A percentile compares a stretch with the other conserved stretches of the same genome.
Evolutionary conservation across 2,113 vertebrate genomes (phyloP).

Genomic region (Grus americana): DNA sequence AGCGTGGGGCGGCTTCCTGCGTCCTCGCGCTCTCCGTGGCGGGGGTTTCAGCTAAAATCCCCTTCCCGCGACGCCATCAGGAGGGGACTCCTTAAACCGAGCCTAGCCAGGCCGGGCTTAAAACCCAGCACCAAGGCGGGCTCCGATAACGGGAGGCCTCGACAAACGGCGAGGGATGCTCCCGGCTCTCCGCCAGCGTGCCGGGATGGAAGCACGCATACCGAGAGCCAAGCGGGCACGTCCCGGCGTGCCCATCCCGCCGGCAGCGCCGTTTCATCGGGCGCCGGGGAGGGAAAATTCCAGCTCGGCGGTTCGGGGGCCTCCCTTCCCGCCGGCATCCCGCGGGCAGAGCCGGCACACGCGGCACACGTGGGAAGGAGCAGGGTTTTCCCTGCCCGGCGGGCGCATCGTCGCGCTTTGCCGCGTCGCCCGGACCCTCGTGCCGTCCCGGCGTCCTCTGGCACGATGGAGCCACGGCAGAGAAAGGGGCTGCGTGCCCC

Average conservation of each 20-base stretch:
- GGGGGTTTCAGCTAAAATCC: background rate
- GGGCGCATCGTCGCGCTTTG: background rate
- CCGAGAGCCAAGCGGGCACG: background rate
- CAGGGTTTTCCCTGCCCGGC: background rate
- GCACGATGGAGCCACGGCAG: background rate
- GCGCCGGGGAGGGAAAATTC: background rate
- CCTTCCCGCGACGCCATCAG: accelerated
- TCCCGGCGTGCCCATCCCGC: background rate
- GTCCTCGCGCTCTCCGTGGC: background rate
- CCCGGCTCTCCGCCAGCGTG: accelerated
- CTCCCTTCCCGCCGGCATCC: background rate
- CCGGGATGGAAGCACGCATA: background rate
- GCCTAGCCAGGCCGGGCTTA: background rate
- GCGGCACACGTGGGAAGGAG: background rate
- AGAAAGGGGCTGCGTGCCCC: background rate
- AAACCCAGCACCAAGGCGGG: background rate
- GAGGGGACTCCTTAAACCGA: background rate
- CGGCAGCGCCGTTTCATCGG: background rate
- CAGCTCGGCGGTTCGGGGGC: background rate
- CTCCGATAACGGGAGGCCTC: background rate
- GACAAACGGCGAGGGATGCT: background rate
- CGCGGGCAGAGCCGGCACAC: background rate
- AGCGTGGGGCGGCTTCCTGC: background rate
- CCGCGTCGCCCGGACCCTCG: background rate
- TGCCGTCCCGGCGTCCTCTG: background rate